Evolutionary conservation across 2,888 invertebrate species (phyloP).

Genomic region (Achlya flavicornis): DNA sequence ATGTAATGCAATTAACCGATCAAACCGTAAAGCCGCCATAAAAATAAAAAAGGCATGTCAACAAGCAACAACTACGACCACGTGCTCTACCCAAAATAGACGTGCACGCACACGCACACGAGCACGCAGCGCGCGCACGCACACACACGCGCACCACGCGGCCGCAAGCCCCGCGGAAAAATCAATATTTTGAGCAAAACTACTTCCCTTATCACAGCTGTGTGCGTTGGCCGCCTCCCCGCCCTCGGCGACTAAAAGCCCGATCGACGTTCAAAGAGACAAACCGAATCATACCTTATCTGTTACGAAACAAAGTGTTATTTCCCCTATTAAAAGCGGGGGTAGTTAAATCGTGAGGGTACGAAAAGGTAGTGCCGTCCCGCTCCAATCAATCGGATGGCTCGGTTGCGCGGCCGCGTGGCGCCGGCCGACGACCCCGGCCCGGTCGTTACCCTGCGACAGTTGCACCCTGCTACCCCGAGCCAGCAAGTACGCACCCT

Average conservation of each 20-base stretch:
- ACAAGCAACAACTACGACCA: constrained; percentile 80
- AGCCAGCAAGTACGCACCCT: constrained; percentile 69
- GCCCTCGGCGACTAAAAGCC: constrained; percentile 42
- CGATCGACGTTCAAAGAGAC: constrained; percentile 37
- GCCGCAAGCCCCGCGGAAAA: constrained; percentile 75
- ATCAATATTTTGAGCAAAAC: constrained; percentile 84
- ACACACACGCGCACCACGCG: constrained; percentile 50
- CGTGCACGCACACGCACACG: constrained; percentile 64
- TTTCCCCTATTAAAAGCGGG: constrained; percentile 59
- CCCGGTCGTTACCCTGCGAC: constrained; percentile 79
- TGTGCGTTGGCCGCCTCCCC: constrained; percentile 63
- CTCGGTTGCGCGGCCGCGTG: constrained; percentile 77
- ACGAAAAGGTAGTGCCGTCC: constrained; percentile 65
- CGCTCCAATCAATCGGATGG: constrained; percentile 80
- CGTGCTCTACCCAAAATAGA: constrained; percentile 81
- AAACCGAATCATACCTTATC: constrained; percentile 69
- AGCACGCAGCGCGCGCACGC: constrained; percentile 37
- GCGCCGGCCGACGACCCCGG: constrained; percentile 79
- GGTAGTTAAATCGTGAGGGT: constrained; percentile 76
- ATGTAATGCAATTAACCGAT: constrained; percentile 71
- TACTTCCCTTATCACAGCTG: constrained; percentile 75
- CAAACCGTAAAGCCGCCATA: constrained; percentile 46
- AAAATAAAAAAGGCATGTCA: constrained; percentile 81
- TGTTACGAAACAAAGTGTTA: constrained; percentile 60
- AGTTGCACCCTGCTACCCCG: constrained; percentile 82